Base-by-base conservation (phyloP, 2,113 vertebrate genomes). In the human region DNA sequence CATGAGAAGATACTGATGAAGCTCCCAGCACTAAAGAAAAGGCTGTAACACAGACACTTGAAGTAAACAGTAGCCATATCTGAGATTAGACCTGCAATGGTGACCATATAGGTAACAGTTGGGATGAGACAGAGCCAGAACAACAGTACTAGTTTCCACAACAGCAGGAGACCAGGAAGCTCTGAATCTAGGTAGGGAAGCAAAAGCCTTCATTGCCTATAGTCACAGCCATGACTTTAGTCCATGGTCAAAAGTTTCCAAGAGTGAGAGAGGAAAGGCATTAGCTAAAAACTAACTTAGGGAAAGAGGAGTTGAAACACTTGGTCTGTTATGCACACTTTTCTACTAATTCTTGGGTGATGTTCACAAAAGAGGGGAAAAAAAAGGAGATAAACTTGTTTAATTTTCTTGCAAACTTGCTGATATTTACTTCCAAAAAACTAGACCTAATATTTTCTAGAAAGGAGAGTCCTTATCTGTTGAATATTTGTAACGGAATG, bases 381-480 rank as follows among this genome's bases (percentile, higher is more conserved):
- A 55, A 80, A 43, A 79, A 32, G 22, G 18, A 89, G 35, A 79
- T 32, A 64, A 32, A 23, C 14, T 40, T 13, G 9, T n/a, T 78
- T 72, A 32, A 20, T 72, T 61, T 89, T 72, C 78, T 81, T 48
- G 43, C 45, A 92, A 85, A 81, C 45, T 92, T 68, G 45, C 43
- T 96, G 68, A 50, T 75, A 68, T 86, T 92, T 96, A 75, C 64
- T 23, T 68, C 23, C 14, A 79, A 16, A 38, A 32, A 70, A 68
- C 57, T 59, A 50, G 35, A 48, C 3, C 35, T 64, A 66, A 73
- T 38, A n/a, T 64, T 94, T 92, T 4, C 50, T 40, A 22, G n/a
- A n/a, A n/a, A 40, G 6, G 22, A 64, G 6, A 40, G 20, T 50
- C 20, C 66, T 89, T 89, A 92, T 78, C 73, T 88, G 23, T 43